A percentile compares a stretch with the other conserved stretches of the same genome.
Conservation (phyloP, 1,140 invertebrate species). For the Drosophila ogumai region DNA sequence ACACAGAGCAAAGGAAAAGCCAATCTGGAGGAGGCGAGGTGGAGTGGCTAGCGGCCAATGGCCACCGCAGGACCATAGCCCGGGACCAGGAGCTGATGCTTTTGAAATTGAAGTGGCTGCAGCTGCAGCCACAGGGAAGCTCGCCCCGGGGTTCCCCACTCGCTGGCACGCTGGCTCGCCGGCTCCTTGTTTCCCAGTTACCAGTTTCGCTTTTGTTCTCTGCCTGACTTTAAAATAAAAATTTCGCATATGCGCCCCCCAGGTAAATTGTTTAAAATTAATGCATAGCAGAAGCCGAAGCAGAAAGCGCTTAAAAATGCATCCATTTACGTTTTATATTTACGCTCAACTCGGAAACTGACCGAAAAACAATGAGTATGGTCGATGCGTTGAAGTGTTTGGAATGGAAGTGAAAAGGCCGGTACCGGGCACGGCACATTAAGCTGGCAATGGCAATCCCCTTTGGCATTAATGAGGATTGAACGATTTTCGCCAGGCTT, state of each 20-base stretch:
- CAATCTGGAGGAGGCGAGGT: slow-evolving; percentile 29
- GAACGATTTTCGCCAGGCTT: slow-evolving; percentile 73
- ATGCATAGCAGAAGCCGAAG: slow-evolving; percentile 48
- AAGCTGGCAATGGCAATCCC: slow-evolving; percentile 69
- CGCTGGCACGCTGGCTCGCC: background rate
- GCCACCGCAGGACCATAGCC: slow-evolving; percentile 42
- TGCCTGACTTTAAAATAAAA: slow-evolving; percentile 62
- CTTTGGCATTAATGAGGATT: slow-evolving; percentile 77
- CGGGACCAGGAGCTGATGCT: slow-evolving; percentile 46
- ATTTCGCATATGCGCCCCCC: slow-evolving; percentile 42
- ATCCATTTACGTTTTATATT: slow-evolving; percentile 65
- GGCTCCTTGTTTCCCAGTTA: slow-evolving; percentile 1
- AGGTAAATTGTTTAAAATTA: slow-evolving; percentile 78
- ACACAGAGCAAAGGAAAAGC: slow-evolving; percentile 42
- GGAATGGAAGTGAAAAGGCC: slow-evolving; percentile 38
- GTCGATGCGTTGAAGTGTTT: slow-evolving; percentile 27
- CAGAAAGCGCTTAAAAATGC: slow-evolving; percentile 70
- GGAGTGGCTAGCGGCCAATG: slow-evolving; percentile 33
- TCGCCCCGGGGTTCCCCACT: slow-evolving; percentile 6
- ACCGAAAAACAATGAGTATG: slow-evolving; percentile 59
- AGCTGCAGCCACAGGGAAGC: slow-evolving; percentile 31
- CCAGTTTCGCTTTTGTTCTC: slow-evolving; percentile 19
- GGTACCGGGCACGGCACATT: slow-evolving; percentile 59
- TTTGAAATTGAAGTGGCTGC: slow-evolving; percentile 77
- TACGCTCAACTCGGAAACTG: slow-evolving; percentile 26